Percentiles rank a stretch among this genome's conserved stretches.
Conservation (phyloP, 2,888 invertebrate species). For the Acanthopleura granulata region DNA sequence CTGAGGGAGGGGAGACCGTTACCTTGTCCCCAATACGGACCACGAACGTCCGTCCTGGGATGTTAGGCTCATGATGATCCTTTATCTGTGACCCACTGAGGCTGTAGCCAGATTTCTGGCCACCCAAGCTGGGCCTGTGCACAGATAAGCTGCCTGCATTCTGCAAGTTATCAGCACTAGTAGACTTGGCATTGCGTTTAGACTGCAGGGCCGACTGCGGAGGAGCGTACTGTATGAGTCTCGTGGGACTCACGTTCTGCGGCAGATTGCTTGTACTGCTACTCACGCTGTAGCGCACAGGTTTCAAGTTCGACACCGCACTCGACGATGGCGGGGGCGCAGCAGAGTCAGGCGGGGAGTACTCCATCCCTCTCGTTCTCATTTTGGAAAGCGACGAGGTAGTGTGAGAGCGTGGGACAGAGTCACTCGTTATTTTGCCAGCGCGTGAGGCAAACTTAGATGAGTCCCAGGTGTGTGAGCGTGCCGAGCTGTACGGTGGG, state of each 20-base stretch:
- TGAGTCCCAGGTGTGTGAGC: slow-evolving; percentile 13
- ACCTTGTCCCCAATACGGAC: slow-evolving; percentile 28
- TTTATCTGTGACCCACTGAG: neutral
- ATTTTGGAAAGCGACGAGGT: slow-evolving; percentile 16
- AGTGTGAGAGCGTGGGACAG: slow-evolving; percentile 8
- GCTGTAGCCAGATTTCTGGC: neutral
- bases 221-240: neutral
- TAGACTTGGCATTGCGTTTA: neutral
- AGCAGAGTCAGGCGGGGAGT: neutral
- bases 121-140: neutral
- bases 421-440: neutral
- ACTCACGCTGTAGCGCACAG: slow-evolving; percentile 1
- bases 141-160: neutral
- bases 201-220: neutral
- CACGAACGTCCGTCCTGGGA: slow-evolving; percentile 29
- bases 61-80: slow-evolving; percentile 13
- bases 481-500: neutral
- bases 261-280: neutral
- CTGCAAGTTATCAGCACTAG: slow-evolving; percentile 15
- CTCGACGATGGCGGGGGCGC: neutral
- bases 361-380: neutral
- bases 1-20: neutral
- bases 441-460: neutral
- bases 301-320: neutral
- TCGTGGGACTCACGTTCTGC: neutral